A percentile compares a stretch with the other conserved stretches of the same genome.
Conservation (phyloP, 2,797 vertebrate genomes). For the Pseudochirops corinnae region DNA sequence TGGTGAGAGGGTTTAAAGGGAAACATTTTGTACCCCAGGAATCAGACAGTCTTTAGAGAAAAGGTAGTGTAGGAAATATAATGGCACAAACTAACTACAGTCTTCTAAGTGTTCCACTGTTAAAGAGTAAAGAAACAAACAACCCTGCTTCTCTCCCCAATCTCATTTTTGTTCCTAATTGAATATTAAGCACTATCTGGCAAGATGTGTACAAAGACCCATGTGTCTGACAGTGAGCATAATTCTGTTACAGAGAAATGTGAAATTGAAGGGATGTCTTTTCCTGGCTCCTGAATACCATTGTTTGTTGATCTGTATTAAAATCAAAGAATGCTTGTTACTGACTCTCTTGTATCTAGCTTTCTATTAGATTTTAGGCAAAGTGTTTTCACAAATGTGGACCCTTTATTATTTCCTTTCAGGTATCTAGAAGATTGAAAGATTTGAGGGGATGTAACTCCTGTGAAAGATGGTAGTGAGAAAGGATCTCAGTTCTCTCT, state of each 20-base stretch:
- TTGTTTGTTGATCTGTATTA: slow-evolving; percentile 1
- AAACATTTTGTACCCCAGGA: slow-evolving; percentile 73
- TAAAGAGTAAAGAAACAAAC: slow-evolving; percentile 24
- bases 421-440: neutral
- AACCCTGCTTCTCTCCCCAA: slow-evolving; percentile 23
- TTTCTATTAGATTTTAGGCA: neutral
- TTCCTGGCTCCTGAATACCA: neutral
- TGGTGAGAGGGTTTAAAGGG: slow-evolving; percentile 65
- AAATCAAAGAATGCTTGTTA: neutral
- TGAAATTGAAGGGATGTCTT: slow-evolving; percentile 37
- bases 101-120: slow-evolving; percentile 25
- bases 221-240: neutral
- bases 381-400: slow-evolving; percentile 17
- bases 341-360: slow-evolving; percentile 3
- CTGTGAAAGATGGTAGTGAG: neutral
- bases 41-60: slow-evolving; percentile 63
- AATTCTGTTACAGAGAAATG: slow-evolving; percentile 9
- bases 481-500: neutral
- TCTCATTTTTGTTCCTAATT: slow-evolving; percentile 62
- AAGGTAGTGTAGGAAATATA: slow-evolving; percentile 57
- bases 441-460: neutral
- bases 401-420: slow-evolving; percentile 46
- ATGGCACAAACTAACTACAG: slow-evolving; percentile 63
- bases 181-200: slow-evolving; percentile 51
- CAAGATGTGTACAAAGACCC: slow-evolving; percentile 22